Evolutionary conservation across 2,797 vertebrate species (phyloP), one percentile per base, ranked within the genome.

Genomic region (Chanos chanos): DNA sequence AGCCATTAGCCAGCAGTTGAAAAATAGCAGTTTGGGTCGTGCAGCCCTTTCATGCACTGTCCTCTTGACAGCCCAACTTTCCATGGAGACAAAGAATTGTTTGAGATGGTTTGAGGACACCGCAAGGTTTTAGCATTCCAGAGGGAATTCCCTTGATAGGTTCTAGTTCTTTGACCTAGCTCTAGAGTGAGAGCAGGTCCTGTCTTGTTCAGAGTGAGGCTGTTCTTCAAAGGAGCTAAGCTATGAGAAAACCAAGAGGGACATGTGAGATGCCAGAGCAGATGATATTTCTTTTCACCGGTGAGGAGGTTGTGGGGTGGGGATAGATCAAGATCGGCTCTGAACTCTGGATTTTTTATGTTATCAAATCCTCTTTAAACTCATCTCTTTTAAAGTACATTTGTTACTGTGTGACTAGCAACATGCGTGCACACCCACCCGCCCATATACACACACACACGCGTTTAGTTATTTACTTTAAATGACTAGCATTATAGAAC

Each of bases 31-130:
- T 49, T 61, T 33, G 37, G 16, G 48, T 50, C 37, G 52, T 33
- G 31, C 7, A 52, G 47, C 47, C 56, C 45, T 68, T 33, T 58
- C 43, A 15, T 51, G 30, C 13, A 19, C 12, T 24, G 36, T 64
- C 37, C 54, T 58, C 10, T 57, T 27, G 54, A 37, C 39, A 62
- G 47, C 28, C 39, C 13, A 12, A 64, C 73, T n/a, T 65, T 57
- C 37, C 55, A 53, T 30, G 6, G 19, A 65, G 59, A 75, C 50
- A 68, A 65, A 64, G 13, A 30, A 22, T 28, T 43, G 47, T 66
- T 53, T 68, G 40, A 53, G 24, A 41, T 8, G 13, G 47, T 48
- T 33, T 37, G 43, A 58, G 30, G 31, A 59, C 10, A 45, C 27
- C 5, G 50, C 47, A 24, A 56, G 40, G 50, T 70, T 7, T 16